These are phyloP conservation scores for Meleagris gallopavo DNA, from an alignment of 2,113 vertebrate species.

Conservation along the genomic window DNA sequence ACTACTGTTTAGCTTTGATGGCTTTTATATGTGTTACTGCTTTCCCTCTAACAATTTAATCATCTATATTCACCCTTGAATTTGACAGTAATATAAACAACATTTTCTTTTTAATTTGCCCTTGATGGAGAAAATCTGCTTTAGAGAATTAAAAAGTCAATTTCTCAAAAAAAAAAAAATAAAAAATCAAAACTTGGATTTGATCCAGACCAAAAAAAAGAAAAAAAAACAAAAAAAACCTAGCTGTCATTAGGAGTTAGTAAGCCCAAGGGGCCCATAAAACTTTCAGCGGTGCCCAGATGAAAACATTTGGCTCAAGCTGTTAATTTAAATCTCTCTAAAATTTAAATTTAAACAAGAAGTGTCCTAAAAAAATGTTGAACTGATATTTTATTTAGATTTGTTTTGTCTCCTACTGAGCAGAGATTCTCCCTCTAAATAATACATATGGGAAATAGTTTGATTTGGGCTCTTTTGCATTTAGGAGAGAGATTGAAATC, in stretches of 20 bases:
- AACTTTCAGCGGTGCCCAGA: conserved; percentile 50
- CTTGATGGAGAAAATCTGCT: conserved; percentile 41
- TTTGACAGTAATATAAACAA: conserved; percentile 51
- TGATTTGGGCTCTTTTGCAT: conserved; percentile 32
- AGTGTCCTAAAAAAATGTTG: conserved; percentile 9
- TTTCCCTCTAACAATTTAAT: conserved; percentile 47
- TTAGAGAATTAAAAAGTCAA: conserved; percentile 3
- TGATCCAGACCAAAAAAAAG: conserved; percentile 48
- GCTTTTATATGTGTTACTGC: conserved; percentile 11
- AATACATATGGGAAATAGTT: conserved; percentile 2
- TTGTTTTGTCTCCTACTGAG: conserved; percentile 23
- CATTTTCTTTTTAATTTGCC: conserved; percentile 4
- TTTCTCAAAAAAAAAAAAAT: conserved; percentile 27
- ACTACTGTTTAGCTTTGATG: conserved; percentile 20
- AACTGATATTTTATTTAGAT: conserved; percentile 52
- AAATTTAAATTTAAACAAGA: conserved; percentile 58
- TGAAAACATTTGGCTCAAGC: conserved; percentile 12
- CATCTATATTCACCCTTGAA: conserved; percentile 49
- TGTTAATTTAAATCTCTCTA: conserved; percentile 24
- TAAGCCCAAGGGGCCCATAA: conserved; percentile 64
- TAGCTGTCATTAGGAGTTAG: conserved; percentile 53
- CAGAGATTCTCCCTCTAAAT: conserved; percentile 14
- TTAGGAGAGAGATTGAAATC: conserved; percentile 17
- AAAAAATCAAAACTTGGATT: conserved; percentile 37
- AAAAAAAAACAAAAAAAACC: neutral